These are phyloP conservation scores for Lutraria lutraria DNA, from an alignment of 2,888 invertebrate species.

Conservation along the genomic window DNA sequence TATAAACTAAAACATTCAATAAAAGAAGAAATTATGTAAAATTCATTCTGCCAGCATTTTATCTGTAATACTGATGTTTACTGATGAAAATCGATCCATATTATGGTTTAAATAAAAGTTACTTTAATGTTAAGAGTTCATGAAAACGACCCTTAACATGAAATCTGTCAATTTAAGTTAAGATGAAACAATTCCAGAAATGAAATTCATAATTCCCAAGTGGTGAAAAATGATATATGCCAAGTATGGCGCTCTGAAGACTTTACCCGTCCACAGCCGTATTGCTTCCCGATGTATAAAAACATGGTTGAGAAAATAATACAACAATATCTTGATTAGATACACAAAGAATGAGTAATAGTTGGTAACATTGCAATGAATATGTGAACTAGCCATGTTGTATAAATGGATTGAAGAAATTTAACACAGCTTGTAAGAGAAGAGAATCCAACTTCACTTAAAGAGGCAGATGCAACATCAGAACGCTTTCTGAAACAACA, in stretches of 20 bases:
- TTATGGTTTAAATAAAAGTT: not conserved
- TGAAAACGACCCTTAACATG: not conserved
- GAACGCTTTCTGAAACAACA: not conserved
- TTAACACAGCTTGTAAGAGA: conserved; percentile 15
- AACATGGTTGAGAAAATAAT: not conserved
- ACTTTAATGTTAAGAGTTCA: not conserved
- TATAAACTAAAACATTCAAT: not conserved
- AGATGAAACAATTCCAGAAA: conserved; percentile 21
- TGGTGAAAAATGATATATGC: conserved; percentile 7
- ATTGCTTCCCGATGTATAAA: not conserved
- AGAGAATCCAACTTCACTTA: not conserved
- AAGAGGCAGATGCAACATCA: not conserved
- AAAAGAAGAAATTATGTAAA: not conserved
- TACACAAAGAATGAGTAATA: conserved; percentile 3
- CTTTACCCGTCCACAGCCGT: not conserved
- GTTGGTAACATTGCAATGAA: not conserved
- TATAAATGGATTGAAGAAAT: conserved; percentile 18
- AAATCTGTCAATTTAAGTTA: conserved; percentile 25
- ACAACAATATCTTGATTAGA: not conserved
- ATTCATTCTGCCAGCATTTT: not conserved
- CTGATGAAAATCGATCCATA: not conserved
- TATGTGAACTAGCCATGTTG: conserved; percentile 2
- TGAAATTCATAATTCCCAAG: not conserved
- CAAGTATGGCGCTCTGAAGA: not conserved
- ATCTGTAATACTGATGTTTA: not conserved